Evolutionary conservation across 2,888 invertebrate species (phyloP).

Genomic region (Eupelmus urozonus): DNA sequence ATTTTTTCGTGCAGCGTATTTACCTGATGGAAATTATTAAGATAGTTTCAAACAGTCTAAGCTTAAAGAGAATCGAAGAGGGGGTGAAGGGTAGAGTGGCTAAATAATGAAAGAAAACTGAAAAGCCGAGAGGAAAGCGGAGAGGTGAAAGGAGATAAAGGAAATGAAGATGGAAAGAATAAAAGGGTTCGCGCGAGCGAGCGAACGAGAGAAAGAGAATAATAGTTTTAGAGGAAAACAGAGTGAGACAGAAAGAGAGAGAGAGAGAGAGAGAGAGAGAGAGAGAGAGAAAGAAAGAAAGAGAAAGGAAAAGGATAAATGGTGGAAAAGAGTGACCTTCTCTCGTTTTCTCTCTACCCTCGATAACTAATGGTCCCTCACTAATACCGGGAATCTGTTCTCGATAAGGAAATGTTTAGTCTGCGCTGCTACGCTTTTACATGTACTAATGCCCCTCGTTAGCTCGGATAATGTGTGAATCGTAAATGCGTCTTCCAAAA

Average conservation of each 20-base stretch:
- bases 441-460: slow-evolving; percentile 10
- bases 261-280: neutral
- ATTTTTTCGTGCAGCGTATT: no score
- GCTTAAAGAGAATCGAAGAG: neutral
- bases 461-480: slow-evolving; percentile 6
- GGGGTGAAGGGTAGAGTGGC: neutral
- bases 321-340: slow-evolving; percentile 14
- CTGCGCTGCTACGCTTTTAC: neutral
- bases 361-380: slow-evolving; percentile 14
- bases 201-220: neutral
- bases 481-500: neutral
- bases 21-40: no score
- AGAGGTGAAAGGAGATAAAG: neutral
- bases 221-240: neutral
- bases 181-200: neutral
- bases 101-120: neutral
- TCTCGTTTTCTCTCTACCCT: neutral
- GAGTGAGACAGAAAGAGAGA: neutral
- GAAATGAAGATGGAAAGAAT: slow-evolving; percentile 26
- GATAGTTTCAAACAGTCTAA: no score
- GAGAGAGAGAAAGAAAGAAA: neutral
- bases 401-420: slow-evolving; percentile 12
- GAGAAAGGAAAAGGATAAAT: neutral
- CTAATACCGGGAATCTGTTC: slow-evolving; percentile 24
- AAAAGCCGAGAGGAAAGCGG: neutral